phyloP scores from a whole-genome alignment of 2,113 vertebrate species.

The Dromas ardeola region DNA sequence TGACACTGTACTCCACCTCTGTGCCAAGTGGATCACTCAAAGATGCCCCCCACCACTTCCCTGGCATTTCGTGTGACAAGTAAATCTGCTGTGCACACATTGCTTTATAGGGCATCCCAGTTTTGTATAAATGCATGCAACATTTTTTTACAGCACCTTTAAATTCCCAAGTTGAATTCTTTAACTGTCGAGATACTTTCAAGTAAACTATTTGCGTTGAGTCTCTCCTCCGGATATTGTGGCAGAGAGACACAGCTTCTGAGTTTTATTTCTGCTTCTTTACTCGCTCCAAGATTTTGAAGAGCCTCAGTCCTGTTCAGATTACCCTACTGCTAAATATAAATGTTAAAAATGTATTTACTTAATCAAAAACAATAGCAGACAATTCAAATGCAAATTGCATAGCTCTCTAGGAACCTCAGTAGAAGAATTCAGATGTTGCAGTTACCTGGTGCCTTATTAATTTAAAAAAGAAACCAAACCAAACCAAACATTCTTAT shows the following conservation, averaged over 20 bases:
- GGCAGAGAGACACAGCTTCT: not conserved
- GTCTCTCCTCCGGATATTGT: not conserved
- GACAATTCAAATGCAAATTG: not conserved
- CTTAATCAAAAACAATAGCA: not conserved
- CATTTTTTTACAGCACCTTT: slow-evolving; percentile 15
- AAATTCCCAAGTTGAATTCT: not conserved
- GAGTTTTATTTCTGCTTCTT: not conserved
- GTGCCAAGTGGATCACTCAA: slow-evolving; percentile 64
- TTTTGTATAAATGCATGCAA: not conserved
- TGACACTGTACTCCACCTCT: slow-evolving; percentile 65
- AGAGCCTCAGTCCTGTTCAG: not conserved
- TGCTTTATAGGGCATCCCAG: slow-evolving; percentile 31
- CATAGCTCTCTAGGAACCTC: not conserved
- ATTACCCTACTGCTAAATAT: not conserved
- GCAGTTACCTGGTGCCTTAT: not conserved
- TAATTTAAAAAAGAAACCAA: not conserved
- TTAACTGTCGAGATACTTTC: not conserved
- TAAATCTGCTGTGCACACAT: slow-evolving; percentile 57
- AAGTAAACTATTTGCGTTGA: not conserved
- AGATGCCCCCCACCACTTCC: slow-evolving; percentile 64
- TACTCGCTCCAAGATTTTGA: not conserved
- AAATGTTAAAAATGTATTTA: not conserved
- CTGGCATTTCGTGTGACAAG: slow-evolving; percentile 60
- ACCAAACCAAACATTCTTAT: not conserved
- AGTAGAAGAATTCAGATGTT: not conserved